Evolutionary conservation across 2,888 invertebrate species (phyloP), one percentile per base, ranked within the genome.

Genomic region (Eumerus sabulonum): DNA sequence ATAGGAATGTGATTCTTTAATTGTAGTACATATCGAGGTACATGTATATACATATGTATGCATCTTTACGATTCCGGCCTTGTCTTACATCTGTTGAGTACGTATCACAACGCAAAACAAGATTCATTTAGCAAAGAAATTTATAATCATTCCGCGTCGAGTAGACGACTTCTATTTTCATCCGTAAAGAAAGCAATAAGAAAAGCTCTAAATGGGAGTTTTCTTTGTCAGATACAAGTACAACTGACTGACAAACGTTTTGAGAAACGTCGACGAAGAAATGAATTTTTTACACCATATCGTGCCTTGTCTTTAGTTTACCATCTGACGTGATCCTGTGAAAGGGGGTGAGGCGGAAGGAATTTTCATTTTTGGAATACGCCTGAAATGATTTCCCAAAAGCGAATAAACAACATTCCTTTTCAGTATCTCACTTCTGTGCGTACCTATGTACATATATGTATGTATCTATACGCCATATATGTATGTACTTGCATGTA

Each of bases 331-430:
- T 47, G 18, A 47, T 9, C 27, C 27, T 12, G 13, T 5, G 9
- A 19, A 13, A n/a, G 13, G 19, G n/a, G 27, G 13, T 5, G 9
- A 19, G 18, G 13, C 18, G 19, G n/a, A 48, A n/a, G 36, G 54
- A 44, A 56, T 71, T 71, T 62, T 54, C 48, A 62, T 71, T 62
- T 71, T 27, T 14, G 14, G 53, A 62, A 47, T 54, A 47, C 53
- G 60, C 54, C 42, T 40, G 40, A 60, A 38, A 60, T 70, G 60
- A 54, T 70, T 53, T 2, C 54, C 40, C 53, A 48, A 54, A 70
- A 53, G 51, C 27, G n/a, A 68, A 68, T 51, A 60, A 60, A 51
- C 68, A 59, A 51, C 50, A 50, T 40, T 53, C 53, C 59, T 7
- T 27, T 27, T 27, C 27, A 27, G 2, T 27, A 27, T 27, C 2